Evolutionary conservation across 2,888 invertebrate genomes (phyloP), one percentile per base, ranked within the genome.

Genomic region (Priapulus caudatus): DNA sequence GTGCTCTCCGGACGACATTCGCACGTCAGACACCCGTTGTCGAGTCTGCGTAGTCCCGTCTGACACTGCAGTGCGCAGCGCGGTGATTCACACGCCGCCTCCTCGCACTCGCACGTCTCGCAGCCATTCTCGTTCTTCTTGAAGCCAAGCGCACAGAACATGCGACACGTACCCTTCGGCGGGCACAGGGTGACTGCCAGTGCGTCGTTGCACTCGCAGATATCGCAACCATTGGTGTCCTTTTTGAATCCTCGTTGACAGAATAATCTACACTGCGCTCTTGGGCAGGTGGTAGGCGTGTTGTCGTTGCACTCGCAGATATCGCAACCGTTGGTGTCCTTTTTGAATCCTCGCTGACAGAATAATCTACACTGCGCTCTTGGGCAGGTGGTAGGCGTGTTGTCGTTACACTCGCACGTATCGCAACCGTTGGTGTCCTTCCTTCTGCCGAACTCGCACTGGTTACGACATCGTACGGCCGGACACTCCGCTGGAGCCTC

Each of bases 21-120:
- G n/a, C 33, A 33, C n/a, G 33, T 33, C 10, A 33, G n/a, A 33
- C 33, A 33, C 33, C n/a, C n/a, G n/a, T n/a, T n/a, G n/a, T n/a
- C n/a, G n/a, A n/a, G n/a, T n/a, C n/a, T n/a, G n/a, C n/a, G n/a
- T n/a, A n/a, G n/a, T n/a, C n/a, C n/a, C n/a, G n/a, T n/a, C n/a
- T n/a, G n/a, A n/a, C n/a, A n/a, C n/a, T n/a, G n/a, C n/a, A n/a
- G n/a, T n/a, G n/a, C n/a, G n/a, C n/a, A n/a, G n/a, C n/a, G n/a
- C n/a, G n/a, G n/a, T n/a, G n/a, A n/a, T n/a, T n/a, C n/a, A n/a
- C n/a, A n/a, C n/a, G n/a, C n/a, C n/a, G n/a, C n/a, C n/a, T n/a
- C n/a, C n/a, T n/a, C 33, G 33, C 33, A 33, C 33, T 33, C n/a
- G 33, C 33, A 33, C 10, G 33, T 33, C n/a, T 33, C 33, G n/a